Evolutionary conservation across 1,140 invertebrate genomes (phyloP), one percentile per base, ranked within the genome.

Genomic region (Hormaphis cornu): DNA sequence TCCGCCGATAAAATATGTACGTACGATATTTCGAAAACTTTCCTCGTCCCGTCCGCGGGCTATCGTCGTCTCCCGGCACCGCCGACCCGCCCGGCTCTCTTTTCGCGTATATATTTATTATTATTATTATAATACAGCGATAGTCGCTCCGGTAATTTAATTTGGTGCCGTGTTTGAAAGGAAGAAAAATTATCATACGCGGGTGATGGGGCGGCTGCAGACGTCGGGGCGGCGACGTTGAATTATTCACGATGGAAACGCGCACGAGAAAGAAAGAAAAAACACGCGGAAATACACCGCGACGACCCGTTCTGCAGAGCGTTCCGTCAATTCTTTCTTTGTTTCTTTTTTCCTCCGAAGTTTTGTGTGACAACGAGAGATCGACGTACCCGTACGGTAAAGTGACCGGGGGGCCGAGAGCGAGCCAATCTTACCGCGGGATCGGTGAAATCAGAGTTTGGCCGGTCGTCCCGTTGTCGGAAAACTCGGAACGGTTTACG

Each of bases 151-250:
- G 14, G 35, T 58, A 40, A 58, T 58, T 58, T 58, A 58, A 58
- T 58, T 58, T 58, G 14, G 54, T 58, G 8, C 40, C 54, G 54
- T n/a, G n/a, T 58, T 40, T 58, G 35, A 58, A 58, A 40, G 22
- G 54, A 58, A 58, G 35, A 58, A 58, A 58, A 58, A 40, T 58
- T 40, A 40, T 58, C 54, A 40, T 58, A 40, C 33, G 33, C 35
- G n/a, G n/a, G n/a, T n/a, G n/a, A n/a, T n/a, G n/a, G n/a, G n/a
- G n/a, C n/a, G n/a, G n/a, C n/a, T n/a, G n/a, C n/a, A n/a, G n/a
- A n/a, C n/a, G 12, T 35, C 54, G 18, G 8, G 20, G 33, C 20
- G 53, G 20, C 18, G 20, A 20, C 35, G 20, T n/a, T 56, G 30
- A 40, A 58, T 58, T 24, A 58, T 58, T 58, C 35, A 40, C 54